Conservation (phyloP, 2,797 vertebrate species). For the Enteromius unitaeniatus region DNA sequence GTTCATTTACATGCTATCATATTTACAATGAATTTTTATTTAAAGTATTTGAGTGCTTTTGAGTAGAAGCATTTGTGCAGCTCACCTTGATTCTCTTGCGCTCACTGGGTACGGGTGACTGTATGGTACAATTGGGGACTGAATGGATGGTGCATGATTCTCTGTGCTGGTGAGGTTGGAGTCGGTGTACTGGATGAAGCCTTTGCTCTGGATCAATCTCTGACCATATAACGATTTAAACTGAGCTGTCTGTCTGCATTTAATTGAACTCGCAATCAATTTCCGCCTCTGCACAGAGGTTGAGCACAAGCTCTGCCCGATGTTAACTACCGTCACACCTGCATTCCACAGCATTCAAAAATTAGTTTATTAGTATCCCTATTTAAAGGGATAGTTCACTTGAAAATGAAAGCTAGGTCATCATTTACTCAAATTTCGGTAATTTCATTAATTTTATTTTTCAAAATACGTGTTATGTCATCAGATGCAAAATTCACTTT, state of each 20-base stretch:
- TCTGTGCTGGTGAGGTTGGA: constrained; percentile 30
- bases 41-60: constrained; percentile 18
- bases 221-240: constrained; percentile 45
- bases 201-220: constrained; percentile 49
- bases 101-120: not conserved
- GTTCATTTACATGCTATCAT: constrained; percentile 31
- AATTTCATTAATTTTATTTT: not conserved
- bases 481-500: not conserved
- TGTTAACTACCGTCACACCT: constrained; percentile 25
- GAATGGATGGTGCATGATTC: constrained; percentile 21
- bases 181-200: constrained; percentile 28
- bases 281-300: constrained; percentile 14
- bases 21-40: constrained; percentile 17
- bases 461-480: not conserved
- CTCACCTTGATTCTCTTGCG: not conserved
- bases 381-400: not conserved
- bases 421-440: not conserved
- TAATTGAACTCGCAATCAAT: constrained; percentile 54
- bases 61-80: not conserved
- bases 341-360: constrained; percentile 20
- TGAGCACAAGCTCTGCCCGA: not conserved
- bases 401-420: not conserved
- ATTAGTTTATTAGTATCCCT: too few species aligned
- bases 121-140: constrained; percentile 2
- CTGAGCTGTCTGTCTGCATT: constrained; percentile 47